Evolutionary conservation across 2,797 vertebrate species (phyloP).

Genomic region (Phalloptychus januarius): DNA sequence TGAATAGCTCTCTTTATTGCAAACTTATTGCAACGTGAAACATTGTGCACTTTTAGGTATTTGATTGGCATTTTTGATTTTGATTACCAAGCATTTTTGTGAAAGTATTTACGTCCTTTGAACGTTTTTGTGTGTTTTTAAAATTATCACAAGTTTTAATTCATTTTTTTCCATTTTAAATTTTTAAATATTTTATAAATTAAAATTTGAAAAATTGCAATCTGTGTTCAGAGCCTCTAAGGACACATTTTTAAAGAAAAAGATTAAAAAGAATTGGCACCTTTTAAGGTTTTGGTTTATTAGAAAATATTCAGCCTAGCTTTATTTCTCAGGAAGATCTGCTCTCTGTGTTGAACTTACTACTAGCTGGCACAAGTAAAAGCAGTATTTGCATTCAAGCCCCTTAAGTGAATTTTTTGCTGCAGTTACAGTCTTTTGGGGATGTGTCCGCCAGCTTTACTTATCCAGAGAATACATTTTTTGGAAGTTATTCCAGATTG

Average conservation of each 20-base stretch:
- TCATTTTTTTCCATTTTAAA: neutral
- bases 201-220: neutral
- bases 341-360: neutral
- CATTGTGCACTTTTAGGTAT: conserved; percentile 32
- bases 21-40: conserved; percentile 59
- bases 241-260: neutral
- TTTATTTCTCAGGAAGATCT: conserved; percentile 12
- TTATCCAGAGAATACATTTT: neutral
- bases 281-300: neutral
- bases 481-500: neutral
- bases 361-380: neutral
- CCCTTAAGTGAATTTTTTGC: neutral
- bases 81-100: conserved; percentile 35
- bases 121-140: neutral
- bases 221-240: neutral
- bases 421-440: neutral
- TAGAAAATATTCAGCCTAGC: neutral
- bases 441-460: neutral
- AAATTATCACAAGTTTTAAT: neutral
- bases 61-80: conserved; percentile 49
- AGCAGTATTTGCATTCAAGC: neutral
- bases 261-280: neutral
- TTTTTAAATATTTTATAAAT: neutral
- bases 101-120: neutral
- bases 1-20: conserved; percentile 36